Conservation (phyloP, 2,113 vertebrate species). For the Orthochromis malagaraziensis region DNA sequence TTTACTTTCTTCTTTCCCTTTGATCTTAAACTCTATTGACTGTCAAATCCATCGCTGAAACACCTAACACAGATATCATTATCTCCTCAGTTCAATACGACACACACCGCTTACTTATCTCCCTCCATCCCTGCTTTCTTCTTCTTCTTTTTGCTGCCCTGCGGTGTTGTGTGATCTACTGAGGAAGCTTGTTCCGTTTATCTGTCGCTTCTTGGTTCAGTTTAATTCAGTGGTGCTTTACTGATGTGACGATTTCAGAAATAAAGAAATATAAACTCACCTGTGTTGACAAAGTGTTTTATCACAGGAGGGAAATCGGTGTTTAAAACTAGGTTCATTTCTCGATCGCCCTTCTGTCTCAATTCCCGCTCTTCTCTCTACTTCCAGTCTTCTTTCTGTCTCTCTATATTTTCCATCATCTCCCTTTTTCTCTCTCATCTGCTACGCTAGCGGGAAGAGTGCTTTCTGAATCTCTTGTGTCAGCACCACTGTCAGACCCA, state of each 20-base stretch:
- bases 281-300: not conserved
- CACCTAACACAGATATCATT: conserved; percentile 13
- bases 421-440: conserved; percentile 21
- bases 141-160: not conserved
- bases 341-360: not conserved
- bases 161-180: not conserved
- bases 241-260: not conserved
- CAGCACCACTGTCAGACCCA: conserved; percentile 57
- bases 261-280: not conserved
- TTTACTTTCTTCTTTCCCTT: conserved; percentile 7
- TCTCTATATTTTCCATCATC: not conserved
- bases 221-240: conserved; percentile 16
- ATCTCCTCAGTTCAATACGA: conserved; percentile 7
- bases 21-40: conserved; percentile 24
- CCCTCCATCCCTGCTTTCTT: not conserved
- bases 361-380: not conserved
- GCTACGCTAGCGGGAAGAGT: conserved; percentile 57
- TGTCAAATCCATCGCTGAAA: not conserved
- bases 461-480: conserved; percentile 51
- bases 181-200: not conserved
- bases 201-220: not conserved
- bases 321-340: not conserved
- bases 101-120: not conserved
- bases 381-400: not conserved
- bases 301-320: not conserved